Base-by-base conservation (phyloP, 1,140 invertebrate genomes). In the Caenorhabditis tropicalis region DNA sequence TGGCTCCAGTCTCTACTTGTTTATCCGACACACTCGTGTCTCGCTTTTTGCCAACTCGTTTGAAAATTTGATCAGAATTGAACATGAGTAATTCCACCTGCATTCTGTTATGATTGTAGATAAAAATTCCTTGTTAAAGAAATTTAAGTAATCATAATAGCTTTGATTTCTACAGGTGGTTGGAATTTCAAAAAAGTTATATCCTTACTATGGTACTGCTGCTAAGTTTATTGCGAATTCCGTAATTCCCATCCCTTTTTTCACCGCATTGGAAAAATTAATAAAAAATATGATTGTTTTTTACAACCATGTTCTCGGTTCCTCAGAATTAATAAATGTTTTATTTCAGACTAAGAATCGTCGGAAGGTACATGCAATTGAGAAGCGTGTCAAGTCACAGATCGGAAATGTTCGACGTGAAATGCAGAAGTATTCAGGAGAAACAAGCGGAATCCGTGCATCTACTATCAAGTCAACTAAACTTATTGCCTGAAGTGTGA, bases 381-480 rank as follows among this genome's bases (percentile, higher is more conserved):
- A 79, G 49, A 84, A 84, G 74, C 70, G 65, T 36, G 83, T 84
- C 43, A 70, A 79, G 16, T 86, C 85, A 2, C 85, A 86, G 29
- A 81, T 86, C 24, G 82, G 70, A 49, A 80, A 82, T 31, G 60
- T 87, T 46, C 86, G 86, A 58, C 43, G 80, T 4, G 86, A 87
- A 48, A 74, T 36, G 5, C 36, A 51, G 10, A 86, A 86, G 29
- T 87, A 87, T 65, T 74, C 56, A 27, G 86, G 86, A 83, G 86
- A 87, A 82, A 24, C 84, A 2, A 58, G 84, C 15, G 86, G 86
- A 46, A 87, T 87, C 43, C 79, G 86, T n/a, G 84, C 74, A 15
- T 70, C 79, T 3, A 87, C 84, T n/a, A 82, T 87, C 74, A 87
- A 86, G 31, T 85, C 83, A 16, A 84, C 51, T 33, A 87, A 87